Evolutionary conservation across 2,888 invertebrate species (phyloP), one percentile per base, ranked within the genome.

Genomic region (Panopea generosa): DNA sequence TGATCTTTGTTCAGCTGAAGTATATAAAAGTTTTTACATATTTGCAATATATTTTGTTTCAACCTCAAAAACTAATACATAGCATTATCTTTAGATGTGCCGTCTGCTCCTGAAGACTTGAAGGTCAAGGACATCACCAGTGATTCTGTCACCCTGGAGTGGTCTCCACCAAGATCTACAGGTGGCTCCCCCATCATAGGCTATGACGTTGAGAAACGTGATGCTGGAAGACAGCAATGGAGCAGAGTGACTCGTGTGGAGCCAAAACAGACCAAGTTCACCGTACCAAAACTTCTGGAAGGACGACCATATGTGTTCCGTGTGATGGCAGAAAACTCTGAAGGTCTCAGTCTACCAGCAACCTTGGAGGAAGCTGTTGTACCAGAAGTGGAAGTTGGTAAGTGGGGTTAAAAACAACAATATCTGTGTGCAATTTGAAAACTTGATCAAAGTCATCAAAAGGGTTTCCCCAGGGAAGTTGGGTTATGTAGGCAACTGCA

Each of bases 221-320:
- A 96, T 76, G 95, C 95, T 63, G 78, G 81, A 47, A 75, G 82
- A 18, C 79, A 78, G 33, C 85, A 86, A 50, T 90, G 90, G 90
- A 70, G 77, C 57, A 74, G 84, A 55, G 83, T 87, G 11, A 82
- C 83, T 14, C 68, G 86, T 18, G 84, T 85, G 1, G 83, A 77
- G 56, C 80, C 84, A 26, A 75, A 82, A 18, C 73, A 78, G 27
- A 85, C 79, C n/a, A 72, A 67, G 49, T 89, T 82, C 79, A 85
- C 83, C 6, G 86, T 88, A 9, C 83, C 84, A 16, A 86, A 86
- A 61, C 94, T 99, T 18, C 95, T 96, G 26, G 98, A 98, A 92
- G 98, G 98, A 68, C 97, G 98, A 93, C 95, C 96, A 0, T 97
- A 97, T 90, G 96, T 96, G 90, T 97, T 97, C 95, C 94, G 97